Conservation (phyloP, 1,140 invertebrate species). For the Latrodectus geometricus region DNA sequence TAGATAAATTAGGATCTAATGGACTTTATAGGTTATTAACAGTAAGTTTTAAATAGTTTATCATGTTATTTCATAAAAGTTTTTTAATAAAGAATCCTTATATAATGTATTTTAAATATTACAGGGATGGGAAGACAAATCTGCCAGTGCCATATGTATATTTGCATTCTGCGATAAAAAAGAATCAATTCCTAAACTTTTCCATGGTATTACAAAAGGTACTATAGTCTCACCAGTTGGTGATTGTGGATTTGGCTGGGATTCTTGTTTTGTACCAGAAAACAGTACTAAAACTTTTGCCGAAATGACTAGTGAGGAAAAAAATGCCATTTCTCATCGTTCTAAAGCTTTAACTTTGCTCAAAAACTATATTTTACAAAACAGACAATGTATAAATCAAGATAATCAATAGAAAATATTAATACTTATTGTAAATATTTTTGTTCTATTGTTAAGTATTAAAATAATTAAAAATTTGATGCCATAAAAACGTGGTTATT, state of each 20-base stretch:
- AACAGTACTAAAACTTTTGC: slow-evolving; percentile 89
- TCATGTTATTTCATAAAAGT: neutral
- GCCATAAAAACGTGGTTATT: too few relatives aligned
- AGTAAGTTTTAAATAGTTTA: slow-evolving; percentile 12
- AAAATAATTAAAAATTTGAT: too few relatives aligned
- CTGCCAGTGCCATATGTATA: slow-evolving; percentile 90
- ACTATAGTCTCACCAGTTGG: slow-evolving; percentile 90
- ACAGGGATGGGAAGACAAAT: slow-evolving; percentile 91
- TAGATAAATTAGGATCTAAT: slow-evolving; percentile 88
- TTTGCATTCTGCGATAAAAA: slow-evolving; percentile 82
- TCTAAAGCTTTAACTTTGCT: slow-evolving; percentile 76
- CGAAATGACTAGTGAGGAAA: slow-evolving; percentile 85
- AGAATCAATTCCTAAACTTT: slow-evolving; percentile 69
- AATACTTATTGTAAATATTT: too few relatives aligned
- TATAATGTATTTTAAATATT: slow-evolving; percentile 46
- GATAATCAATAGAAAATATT: too few relatives aligned
- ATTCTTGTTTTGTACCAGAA: slow-evolving; percentile 92
- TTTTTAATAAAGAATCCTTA: neutral
- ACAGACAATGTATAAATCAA: too few relatives aligned
- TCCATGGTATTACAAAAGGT: slow-evolving; percentile 87
- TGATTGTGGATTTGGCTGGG: slow-evolving; percentile 92
- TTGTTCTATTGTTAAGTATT: too few relatives aligned
- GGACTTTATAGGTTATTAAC: slow-evolving; percentile 81
- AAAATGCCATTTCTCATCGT: slow-evolving; percentile 95
- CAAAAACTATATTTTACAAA: too few relatives aligned